These are phyloP conservation scores for Leucoraja ocellata DNA, from an alignment of 2,797 vertebrate species.

Conservation along the genomic window DNA sequence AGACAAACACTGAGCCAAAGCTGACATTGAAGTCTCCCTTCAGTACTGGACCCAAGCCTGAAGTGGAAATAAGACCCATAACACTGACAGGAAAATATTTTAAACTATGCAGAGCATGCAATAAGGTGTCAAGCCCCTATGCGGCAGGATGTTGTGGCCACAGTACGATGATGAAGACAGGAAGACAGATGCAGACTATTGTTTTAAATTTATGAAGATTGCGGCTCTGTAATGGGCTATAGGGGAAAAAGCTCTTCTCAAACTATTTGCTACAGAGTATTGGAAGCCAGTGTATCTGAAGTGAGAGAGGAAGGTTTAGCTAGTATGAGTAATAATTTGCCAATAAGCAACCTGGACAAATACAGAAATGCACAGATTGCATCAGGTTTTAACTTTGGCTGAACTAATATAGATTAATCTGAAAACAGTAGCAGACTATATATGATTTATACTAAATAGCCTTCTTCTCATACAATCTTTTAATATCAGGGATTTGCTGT, in stretches of 20 bases:
- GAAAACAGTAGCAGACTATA: neutral
- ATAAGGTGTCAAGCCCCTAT: neutral
- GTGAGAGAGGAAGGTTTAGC: neutral
- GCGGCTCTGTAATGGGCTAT: neutral
- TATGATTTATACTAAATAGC: neutral
- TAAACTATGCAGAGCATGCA: neutral
- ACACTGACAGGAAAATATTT: neutral
- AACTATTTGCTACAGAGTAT: neutral
- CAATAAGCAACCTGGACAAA: neutral
- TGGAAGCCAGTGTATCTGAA: neutral
- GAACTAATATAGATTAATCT: neutral
- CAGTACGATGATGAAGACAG: neutral
- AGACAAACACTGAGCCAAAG: no score
- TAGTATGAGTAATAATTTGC: neutral
- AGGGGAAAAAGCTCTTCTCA: neutral
- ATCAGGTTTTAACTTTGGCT: constrained; percentile 28
- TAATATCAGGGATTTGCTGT: neutral
- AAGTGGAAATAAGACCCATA: neutral
- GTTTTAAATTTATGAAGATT: neutral
- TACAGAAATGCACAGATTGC: neutral
- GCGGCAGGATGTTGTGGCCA: constrained; percentile 29
- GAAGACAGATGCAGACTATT: neutral
- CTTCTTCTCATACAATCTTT: neutral
- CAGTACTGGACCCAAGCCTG: neutral
- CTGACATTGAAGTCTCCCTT: neutral